A percentile compares a stretch with the other conserved stretches of the same genome.
These are phyloP conservation scores for Rhynchomys soricoides DNA, from an alignment of 2,113 vertebrate genomes.

Conservation along the genomic window DNA sequence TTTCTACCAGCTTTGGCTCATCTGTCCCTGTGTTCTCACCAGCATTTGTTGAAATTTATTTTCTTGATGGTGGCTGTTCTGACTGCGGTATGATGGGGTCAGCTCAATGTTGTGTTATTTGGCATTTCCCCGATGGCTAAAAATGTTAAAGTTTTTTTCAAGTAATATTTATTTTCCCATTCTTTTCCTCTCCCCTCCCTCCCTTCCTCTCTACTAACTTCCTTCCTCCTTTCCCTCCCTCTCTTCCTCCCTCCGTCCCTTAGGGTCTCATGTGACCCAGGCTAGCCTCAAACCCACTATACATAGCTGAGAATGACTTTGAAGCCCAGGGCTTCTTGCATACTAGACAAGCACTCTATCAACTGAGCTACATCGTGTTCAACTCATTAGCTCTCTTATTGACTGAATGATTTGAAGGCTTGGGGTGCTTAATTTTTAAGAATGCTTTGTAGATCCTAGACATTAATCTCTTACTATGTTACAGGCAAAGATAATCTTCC, in stretches of 20 bases:
- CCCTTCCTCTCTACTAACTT: too few species aligned
- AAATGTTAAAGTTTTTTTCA: neutral
- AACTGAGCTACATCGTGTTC: too few species aligned
- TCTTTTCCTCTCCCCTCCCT: too few species aligned
- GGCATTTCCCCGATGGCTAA: neutral
- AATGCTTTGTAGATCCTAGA: neutral
- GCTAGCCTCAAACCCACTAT: neutral
- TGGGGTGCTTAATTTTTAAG: neutral
- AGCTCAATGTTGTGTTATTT: neutral
- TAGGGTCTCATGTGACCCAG: neutral
- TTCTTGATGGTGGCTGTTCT: neutral
- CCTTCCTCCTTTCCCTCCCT: neutral
- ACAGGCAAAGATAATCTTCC: neutral
- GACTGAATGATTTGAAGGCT: neutral
- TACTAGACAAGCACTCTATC: neutral
- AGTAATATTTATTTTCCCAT: neutral
- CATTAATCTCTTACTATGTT: neutral
- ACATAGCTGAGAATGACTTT: neutral
- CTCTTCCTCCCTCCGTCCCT: too few species aligned
- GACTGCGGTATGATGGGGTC: too few species aligned
- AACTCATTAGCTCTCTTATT: neutral
- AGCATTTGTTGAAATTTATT: neutral
- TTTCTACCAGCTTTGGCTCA: too few species aligned
- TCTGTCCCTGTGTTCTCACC: neutral
- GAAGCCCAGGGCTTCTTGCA: neutral